Conservation (phyloP, 1,140 invertebrate species). For the Octopus sinensis region DNA sequence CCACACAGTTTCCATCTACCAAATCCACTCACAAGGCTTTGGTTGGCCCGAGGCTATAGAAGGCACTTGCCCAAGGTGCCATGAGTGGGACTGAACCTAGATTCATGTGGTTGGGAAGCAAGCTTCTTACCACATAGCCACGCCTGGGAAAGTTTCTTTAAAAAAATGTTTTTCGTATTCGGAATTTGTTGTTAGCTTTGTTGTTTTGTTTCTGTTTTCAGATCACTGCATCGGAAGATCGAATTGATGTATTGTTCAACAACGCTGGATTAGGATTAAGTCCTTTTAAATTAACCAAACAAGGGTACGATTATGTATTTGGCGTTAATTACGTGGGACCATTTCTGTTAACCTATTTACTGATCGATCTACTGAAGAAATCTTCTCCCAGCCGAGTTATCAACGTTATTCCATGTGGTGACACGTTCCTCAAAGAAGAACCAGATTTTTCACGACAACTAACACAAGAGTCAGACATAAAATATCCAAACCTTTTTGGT, state of each 20-base stretch:
- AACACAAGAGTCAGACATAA: background rate
- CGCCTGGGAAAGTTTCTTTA: no score
- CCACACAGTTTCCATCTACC: no score
- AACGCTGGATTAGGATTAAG: background rate
- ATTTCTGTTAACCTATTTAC: background rate
- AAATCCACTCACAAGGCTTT: no score
- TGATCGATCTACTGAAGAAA: background rate
- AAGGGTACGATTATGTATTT: background rate
- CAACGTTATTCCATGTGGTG: background rate
- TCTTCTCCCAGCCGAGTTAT: background rate
- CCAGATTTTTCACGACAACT: background rate
- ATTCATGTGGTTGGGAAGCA: no score
- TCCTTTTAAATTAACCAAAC: background rate
- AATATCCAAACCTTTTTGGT: constrained; percentile 1
- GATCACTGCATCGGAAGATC: background rate
- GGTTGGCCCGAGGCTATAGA: no score
- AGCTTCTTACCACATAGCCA: no score
- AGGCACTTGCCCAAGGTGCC: no score
- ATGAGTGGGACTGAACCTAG: no score
- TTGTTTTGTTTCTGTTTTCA: background rate
- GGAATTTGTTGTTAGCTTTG: background rate
- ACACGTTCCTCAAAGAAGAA: background rate
- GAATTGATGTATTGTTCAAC: background rate
- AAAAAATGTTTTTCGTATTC: no score
- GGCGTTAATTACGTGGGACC: background rate